phyloP scores from a whole-genome alignment of 2,888 invertebrate genomes.

The Limnephilus rhombicus region DNA sequence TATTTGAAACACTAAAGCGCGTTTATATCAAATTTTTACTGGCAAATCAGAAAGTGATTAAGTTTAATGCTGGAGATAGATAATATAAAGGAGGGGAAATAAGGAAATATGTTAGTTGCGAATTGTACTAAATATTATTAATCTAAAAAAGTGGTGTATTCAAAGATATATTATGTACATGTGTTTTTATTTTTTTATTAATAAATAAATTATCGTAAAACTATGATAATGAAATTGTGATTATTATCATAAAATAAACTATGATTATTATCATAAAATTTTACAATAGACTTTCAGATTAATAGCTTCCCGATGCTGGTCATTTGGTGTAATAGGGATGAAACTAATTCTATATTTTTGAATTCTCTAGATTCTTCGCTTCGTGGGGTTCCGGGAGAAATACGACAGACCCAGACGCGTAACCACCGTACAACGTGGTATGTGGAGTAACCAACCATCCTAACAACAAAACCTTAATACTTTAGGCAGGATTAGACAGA shows the following conservation, averaged over 20 bases:
- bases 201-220: too few species aligned
- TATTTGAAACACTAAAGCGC: not conserved
- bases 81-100: too few species aligned
- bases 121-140: too few species aligned
- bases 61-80: too few species aligned
- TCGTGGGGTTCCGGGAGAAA: constrained; percentile 76
- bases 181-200: not conserved
- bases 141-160: not conserved
- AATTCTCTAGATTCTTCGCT: constrained; percentile 75
- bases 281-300: not conserved
- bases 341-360: constrained; percentile 65
- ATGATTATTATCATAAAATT: not conserved
- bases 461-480: not conserved
- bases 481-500: not conserved
- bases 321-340: not conserved
- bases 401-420: constrained; percentile 67
- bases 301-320: not conserved
- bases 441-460: constrained; percentile 70
- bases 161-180: not conserved
- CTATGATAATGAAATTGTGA: not conserved
- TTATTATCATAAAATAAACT: not conserved
- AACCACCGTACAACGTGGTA: constrained; percentile 76
- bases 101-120: too few species aligned
- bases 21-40: not conserved
- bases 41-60: not conserved